These are phyloP conservation scores for Mystacornis crossleyi DNA, from an alignment of 2,113 vertebrate genomes.

Conservation along the genomic window DNA sequence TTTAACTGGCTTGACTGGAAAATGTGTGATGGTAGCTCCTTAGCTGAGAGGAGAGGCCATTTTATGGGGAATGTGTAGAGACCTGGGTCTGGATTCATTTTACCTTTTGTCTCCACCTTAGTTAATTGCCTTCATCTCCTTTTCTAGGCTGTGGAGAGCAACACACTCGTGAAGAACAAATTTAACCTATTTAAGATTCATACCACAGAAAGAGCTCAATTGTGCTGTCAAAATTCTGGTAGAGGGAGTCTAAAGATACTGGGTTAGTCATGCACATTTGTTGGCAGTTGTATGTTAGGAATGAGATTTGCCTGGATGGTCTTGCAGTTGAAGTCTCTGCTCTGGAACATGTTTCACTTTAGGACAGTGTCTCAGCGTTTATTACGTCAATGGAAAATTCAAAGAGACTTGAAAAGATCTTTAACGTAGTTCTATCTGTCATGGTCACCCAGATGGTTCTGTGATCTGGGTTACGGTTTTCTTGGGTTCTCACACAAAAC, in stretches of 20 bases:
- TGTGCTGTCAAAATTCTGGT: neutral
- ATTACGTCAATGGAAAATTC: neutral
- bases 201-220: neutral
- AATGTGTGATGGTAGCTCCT: neutral
- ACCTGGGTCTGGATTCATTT: neutral
- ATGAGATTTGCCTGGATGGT: neutral
- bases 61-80: neutral
- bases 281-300: neutral
- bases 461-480: neutral
- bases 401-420: neutral
- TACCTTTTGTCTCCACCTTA: neutral
- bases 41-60: neutral
- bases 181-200: neutral
- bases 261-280: neutral
- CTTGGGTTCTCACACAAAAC: neutral
- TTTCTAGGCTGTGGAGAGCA: neutral
- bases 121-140: neutral
- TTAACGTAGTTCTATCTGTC: neutral
- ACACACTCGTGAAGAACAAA: fast-evolving
- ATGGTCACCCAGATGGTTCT: neutral
- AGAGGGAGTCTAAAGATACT: neutral
- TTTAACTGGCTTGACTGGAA: neutral
- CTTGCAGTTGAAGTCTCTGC: neutral
- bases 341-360: neutral
- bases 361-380: neutral